Percentiles rank a stretch among this genome's conserved stretches.
These are phyloP conservation scores for Merodon equestris DNA, from an alignment of 2,888 invertebrate species.

Conservation along the genomic window DNA sequence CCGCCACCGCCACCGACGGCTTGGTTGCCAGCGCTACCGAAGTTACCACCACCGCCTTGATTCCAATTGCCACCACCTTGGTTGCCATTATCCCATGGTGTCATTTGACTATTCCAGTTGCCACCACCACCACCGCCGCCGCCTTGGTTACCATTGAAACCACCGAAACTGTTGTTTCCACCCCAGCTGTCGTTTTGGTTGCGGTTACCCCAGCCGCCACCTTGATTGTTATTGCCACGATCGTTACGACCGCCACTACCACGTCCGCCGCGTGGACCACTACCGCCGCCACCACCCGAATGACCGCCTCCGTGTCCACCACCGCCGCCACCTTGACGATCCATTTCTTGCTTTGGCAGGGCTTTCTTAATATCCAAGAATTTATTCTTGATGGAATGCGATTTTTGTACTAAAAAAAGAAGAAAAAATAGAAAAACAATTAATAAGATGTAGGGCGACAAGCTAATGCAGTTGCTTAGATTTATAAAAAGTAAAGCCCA, in stretches of 20 bases:
- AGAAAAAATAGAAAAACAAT: not conserved
- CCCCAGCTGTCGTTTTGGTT: constrained; percentile 71
- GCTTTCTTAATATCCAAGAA: constrained; percentile 96
- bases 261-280: constrained; percentile 70
- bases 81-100: constrained; percentile 72
- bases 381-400: constrained; percentile 90
- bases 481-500: too few relatives aligned
- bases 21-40: constrained; percentile 58
- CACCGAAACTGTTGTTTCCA: constrained; percentile 57
- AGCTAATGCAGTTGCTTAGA: too few relatives aligned
- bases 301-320: constrained; percentile 79
- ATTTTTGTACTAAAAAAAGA: constrained; percentile 83
- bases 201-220: constrained; percentile 73
- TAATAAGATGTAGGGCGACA: too few relatives aligned
- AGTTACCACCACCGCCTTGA: constrained; percentile 52
- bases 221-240: constrained; percentile 50
- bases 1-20: constrained; percentile 56
- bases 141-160: constrained; percentile 73
- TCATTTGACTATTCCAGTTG: constrained; percentile 76
- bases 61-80: constrained; percentile 69
- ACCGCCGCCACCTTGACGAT: constrained; percentile 80
- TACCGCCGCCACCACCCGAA: constrained; percentile 78
- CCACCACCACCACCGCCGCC: constrained; percentile 55
- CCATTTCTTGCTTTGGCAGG: constrained; percentile 91
- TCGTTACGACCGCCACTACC: constrained; percentile 68